These are phyloP conservation scores for Spilosoma lubricipeda DNA, from an alignment of 2,888 invertebrate genomes.

Conservation along the genomic window DNA sequence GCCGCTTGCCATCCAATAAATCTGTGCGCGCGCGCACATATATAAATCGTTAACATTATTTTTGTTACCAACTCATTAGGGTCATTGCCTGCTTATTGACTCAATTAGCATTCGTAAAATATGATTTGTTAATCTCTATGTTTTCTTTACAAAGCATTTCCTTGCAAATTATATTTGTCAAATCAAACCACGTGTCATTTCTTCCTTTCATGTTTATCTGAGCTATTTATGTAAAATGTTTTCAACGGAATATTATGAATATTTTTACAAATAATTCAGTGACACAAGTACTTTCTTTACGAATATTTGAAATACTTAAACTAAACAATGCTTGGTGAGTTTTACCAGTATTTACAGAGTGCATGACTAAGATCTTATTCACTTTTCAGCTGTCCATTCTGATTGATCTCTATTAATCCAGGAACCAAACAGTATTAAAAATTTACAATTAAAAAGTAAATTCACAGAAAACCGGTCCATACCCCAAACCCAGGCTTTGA, in stretches of 20 bases:
- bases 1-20: conserved; percentile 75
- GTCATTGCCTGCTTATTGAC: conserved; percentile 85
- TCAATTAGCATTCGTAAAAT: conserved; percentile 77
- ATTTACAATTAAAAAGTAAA: too few relatives aligned
- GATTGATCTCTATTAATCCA: too few relatives aligned
- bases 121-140: conserved; percentile 71
- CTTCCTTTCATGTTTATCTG: conserved; percentile 7
- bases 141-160: conserved; percentile 67
- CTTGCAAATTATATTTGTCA: conserved; percentile 68
- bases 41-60: conserved; percentile 85
- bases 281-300: neutral
- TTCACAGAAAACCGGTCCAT: too few relatives aligned
- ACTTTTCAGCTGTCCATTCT: neutral
- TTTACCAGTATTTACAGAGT: neutral
- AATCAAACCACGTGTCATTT: conserved; percentile 59
- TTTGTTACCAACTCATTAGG: conserved; percentile 85
- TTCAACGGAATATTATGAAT: neutral
- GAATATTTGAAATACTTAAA: too few relatives aligned
- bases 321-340: too few relatives aligned
- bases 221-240: neutral
- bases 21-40: conserved; percentile 82
- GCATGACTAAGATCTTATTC: neutral
- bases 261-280: neutral
- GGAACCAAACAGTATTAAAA: too few relatives aligned
- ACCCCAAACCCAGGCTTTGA: too few relatives aligned